Base-by-base conservation (phyloP, 2,113 vertebrate genomes). In the Corythaixoides concolor region DNA sequence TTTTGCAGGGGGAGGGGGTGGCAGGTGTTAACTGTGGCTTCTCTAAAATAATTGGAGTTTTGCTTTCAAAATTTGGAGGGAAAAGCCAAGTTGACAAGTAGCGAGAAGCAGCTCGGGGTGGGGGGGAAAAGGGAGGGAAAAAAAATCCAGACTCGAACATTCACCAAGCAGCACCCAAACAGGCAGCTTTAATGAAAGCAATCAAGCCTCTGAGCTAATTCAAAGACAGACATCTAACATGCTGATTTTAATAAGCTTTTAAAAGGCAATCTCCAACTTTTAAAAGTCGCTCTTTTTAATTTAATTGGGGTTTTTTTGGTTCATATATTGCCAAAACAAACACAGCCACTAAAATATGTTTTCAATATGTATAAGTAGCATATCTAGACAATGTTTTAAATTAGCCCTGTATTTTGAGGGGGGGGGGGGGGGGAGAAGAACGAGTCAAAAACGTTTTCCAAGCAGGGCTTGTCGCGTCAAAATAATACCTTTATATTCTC, bases 161-260 rank as follows among this genome's bases (percentile, higher is more conserved):
- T 95, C 90, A 87, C 78, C 70, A 91, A 96, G 95, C 92, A 97
- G 93, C 93, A 90, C 97, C 97, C 97, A 81, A 96, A 97, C 90
- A 98, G 96, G 94, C 95, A 96, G 95, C 91, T 96, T 98, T 98
- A 98, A 98, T 97, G 98, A 97, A 95, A 95, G 97, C 96, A 98
- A 97, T 98, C 97, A 97, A 97, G 94, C 96, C 95, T 95, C 87
- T 10, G 89, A 97, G 97, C 97, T 97, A 97, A 98, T 98, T 98
- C 96, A 89, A 88, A 97, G 96, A 95, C 94, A 97, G 97, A 80
- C 97, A 96, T 94, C 95, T 72, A 98, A 96, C 97, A 96, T 95
- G 97, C 97, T 98, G 97, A 97, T 97, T 98, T 97, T 97, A 98
- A 98, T 98, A 98, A 97, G 97, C 97, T 97, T 97, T 98, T 96